Evolutionary conservation across 2,888 invertebrate species (phyloP), one percentile per base, ranked within the genome.

Genomic region (Aethes cnicana): DNA sequence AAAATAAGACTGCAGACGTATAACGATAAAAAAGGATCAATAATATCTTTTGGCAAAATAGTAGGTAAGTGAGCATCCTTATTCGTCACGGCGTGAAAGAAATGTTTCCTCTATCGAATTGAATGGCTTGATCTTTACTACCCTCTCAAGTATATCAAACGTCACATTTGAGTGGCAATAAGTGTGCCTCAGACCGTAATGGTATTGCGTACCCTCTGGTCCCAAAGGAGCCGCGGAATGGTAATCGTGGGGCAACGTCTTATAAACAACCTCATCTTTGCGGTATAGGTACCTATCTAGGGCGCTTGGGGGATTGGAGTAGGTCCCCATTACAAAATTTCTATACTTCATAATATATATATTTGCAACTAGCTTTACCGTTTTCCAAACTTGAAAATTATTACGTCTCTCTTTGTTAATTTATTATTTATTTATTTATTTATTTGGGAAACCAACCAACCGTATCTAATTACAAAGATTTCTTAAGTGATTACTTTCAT

Each of bases 261-360:
- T 32, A 17, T 32, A 32, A 32, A 17, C 32, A 32, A 32, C 32
- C 32, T 32, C 17, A 17, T 17, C 16, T 32, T 32, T 16, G 17
- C 32, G 32, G 32, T 32, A 30, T 20, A 12, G 11, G 6, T 6
- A 12, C 9, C 4, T 20, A 16, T 4, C 11, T n/a, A n/a, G 11
- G 11, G 23, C 46, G 11, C 18, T 14, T 46, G 46, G 30, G 33
- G 21, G 21, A 30, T 33, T 32, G n/a, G n/a, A n/a, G n/a, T n/a
- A n/a, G n/a, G n/a, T n/a, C n/a, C n/a, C n/a, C n/a, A n/a, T n/a
- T n/a, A n/a, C n/a, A n/a, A n/a, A n/a, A n/a, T n/a, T n/a, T n/a
- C n/a, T n/a, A n/a, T n/a, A n/a, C n/a, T n/a, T n/a, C n/a, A n/a
- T n/a, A n/a, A n/a, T n/a, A n/a, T n/a, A n/a, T n/a, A n/a, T n/a